phyloP scores from a whole-genome alignment of 2,113 vertebrate species.

The Solea senegalensis region DNA sequence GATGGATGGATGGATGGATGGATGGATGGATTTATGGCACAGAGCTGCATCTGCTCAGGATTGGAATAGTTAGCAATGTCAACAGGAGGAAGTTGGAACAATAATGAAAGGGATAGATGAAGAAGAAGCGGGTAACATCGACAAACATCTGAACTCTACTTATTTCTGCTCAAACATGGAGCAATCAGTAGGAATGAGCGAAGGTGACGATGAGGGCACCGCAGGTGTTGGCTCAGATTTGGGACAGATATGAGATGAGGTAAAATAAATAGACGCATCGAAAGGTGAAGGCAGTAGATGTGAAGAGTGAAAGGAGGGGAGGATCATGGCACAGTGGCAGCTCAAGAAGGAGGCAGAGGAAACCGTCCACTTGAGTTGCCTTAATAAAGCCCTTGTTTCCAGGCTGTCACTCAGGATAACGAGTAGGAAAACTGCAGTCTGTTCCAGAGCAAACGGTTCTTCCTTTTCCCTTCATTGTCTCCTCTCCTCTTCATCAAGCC shows the following conservation, averaged over 20 bases:
- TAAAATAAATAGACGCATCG: background rate
- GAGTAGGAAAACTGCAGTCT: slow-evolving; percentile 58
- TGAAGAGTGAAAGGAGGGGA: slow-evolving; percentile 19
- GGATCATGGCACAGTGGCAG: slow-evolving; percentile 17
- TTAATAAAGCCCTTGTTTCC: slow-evolving; percentile 73
- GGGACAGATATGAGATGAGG: background rate
- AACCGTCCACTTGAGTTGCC: slow-evolving; percentile 40
- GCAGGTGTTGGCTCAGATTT: background rate
- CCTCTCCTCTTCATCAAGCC: background rate
- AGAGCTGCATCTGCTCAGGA: slow-evolving; percentile 23
- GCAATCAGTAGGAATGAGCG: slow-evolving; percentile 31
- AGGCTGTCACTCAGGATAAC: slow-evolving; percentile 75
- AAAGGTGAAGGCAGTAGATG: slow-evolving; percentile 35
- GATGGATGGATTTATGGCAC: slow-evolving; percentile 9
- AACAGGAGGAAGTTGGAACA: background rate
- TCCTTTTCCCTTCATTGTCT: slow-evolving; percentile 16
- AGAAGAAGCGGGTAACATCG: slow-evolving; percentile 8
- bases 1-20: background rate
- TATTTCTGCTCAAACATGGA: slow-evolving; percentile 36
- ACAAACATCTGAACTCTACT: background rate
- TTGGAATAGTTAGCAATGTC: background rate
- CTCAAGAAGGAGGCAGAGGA: slow-evolving; percentile 46
- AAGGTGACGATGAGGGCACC: slow-evolving; percentile 18
- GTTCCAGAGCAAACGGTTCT: slow-evolving; percentile 25
- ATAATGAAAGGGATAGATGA: slow-evolving; percentile 27